Evolutionary conservation across 2,113 vertebrate genomes (phyloP).

Genomic region (Thalassarche chlororhynchos): DNA sequence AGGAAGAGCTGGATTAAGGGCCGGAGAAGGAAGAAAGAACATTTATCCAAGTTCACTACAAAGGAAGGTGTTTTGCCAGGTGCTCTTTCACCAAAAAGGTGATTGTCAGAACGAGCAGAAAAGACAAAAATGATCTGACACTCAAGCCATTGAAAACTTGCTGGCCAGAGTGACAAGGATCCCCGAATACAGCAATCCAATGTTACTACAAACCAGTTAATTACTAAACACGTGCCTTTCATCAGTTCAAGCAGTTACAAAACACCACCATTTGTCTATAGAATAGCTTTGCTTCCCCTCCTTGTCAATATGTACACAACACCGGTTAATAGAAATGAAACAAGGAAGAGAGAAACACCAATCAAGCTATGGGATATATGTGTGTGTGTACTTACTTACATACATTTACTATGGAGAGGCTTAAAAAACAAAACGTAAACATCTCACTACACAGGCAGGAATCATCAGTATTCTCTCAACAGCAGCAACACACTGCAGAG

Average conservation of each 20-base stretch:
- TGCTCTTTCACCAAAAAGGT: background rate
- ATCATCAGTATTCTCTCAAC: background rate
- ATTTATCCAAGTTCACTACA: background rate
- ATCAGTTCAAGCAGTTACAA: background rate
- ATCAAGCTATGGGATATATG: background rate
- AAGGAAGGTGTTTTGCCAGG: background rate
- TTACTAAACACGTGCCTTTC: background rate
- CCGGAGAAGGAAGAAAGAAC: background rate
- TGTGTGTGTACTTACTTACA: background rate
- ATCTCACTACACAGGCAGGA: background rate
- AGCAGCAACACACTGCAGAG: background rate
- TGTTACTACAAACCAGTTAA: background rate
- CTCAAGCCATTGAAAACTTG: background rate
- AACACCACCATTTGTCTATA: background rate
- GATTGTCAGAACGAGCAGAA: background rate
- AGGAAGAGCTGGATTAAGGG: background rate
- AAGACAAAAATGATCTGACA: background rate
- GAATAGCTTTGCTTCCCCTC: background rate
- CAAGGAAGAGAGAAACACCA: background rate
- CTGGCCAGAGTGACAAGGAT: background rate
- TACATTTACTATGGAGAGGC: background rate
- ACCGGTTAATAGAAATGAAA: background rate
- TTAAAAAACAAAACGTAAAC: background rate
- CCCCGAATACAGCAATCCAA: background rate
- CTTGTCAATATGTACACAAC: accelerated